Evolutionary conservation across 2,797 vertebrate genomes (phyloP).

Genomic region (Catharus ustulatus): DNA sequence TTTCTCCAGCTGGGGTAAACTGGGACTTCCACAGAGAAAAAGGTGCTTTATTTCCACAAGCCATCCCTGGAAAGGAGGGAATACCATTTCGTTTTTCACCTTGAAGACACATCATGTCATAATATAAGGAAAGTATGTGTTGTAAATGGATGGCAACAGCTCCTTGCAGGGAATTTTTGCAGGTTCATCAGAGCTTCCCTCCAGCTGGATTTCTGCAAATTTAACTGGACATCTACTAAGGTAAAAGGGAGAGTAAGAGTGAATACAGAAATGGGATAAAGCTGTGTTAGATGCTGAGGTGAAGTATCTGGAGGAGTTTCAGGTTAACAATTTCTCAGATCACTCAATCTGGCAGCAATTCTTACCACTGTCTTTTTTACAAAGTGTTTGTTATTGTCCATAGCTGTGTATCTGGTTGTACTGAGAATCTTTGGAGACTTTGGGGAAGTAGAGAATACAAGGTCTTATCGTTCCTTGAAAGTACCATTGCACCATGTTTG

Average conservation of each 20-base stretch:
- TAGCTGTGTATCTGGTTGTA: background rate
- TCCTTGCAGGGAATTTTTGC: background rate
- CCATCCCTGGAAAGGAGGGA: background rate
- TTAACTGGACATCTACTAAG: background rate
- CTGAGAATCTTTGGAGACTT: background rate
- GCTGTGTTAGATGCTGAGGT: accelerated
- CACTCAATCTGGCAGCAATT: background rate
- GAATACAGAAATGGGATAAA: background rate
- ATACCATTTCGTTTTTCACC: background rate
- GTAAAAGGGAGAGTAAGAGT: background rate
- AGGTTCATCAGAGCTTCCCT: background rate
- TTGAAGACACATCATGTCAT: background rate
- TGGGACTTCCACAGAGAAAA: background rate
- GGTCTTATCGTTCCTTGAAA: background rate
- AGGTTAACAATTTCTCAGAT: background rate
- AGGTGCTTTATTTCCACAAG: background rate
- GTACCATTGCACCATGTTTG: accelerated
- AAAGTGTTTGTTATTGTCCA: background rate
- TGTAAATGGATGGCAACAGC: background rate
- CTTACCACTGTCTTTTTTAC: background rate
- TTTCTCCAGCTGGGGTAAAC: conserved; percentile 14
- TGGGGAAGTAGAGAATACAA: background rate
- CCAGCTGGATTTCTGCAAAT: conserved; percentile 1
- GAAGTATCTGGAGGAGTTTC: background rate
- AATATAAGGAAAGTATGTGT: background rate